These are phyloP conservation scores for Embiotoca jacksoni DNA, from an alignment of 2,113 vertebrate species.

Conservation along the genomic window DNA sequence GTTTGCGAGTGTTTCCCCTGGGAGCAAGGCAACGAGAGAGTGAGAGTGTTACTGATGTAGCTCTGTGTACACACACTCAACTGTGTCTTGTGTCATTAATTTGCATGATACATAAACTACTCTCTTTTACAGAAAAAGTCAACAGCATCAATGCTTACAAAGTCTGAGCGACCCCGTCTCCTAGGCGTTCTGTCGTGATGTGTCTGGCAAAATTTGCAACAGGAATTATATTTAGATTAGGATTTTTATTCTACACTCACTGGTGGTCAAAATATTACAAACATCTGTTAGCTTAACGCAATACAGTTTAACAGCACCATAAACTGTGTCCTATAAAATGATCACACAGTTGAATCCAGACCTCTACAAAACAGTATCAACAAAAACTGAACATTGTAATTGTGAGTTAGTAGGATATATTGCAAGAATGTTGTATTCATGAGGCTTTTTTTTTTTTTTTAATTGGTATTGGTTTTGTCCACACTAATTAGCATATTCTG, in stretches of 20 bases:
- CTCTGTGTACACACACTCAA: background rate
- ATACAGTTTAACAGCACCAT: too few species aligned
- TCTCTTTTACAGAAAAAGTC: constrained; percentile 19
- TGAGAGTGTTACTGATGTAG: constrained; percentile 21
- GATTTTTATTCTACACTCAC: background rate
- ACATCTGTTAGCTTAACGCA: background rate
- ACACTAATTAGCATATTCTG: too few species aligned
- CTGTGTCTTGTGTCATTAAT: constrained; percentile 44
- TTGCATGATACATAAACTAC: constrained; percentile 13
- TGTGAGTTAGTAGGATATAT: background rate
- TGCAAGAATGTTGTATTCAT: background rate
- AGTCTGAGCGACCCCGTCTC: background rate
- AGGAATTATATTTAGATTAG: background rate
- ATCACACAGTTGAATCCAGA: too few species aligned
- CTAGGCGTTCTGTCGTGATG: background rate
- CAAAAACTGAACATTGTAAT: background rate
- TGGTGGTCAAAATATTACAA: constrained; percentile 1
- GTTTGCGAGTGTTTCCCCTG: constrained; percentile 34
- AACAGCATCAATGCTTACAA: constrained; percentile 1
- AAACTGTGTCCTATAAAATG: background rate
- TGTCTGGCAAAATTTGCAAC: background rate
- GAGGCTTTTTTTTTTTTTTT: too few species aligned
- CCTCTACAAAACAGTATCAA: too few species aligned
- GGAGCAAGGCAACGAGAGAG: constrained; percentile 4
- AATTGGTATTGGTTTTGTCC: too few species aligned